Percentiles rank a stretch among this genome's conserved stretches.
Conservation (phyloP, 1,140 invertebrate genomes). For the Hirudo medicinalis region DNA sequence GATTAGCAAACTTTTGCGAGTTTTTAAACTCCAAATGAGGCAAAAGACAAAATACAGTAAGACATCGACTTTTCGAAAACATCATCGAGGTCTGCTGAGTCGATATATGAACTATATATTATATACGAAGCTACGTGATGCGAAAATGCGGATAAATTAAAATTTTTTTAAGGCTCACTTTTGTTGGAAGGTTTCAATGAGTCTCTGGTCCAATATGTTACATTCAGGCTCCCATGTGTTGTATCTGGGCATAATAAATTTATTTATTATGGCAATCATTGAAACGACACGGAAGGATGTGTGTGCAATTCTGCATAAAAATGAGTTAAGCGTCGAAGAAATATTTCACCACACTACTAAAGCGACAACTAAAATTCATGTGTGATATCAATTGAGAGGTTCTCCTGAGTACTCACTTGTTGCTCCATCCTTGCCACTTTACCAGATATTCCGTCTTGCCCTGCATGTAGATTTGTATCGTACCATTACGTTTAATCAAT, state of each 20-base stretch:
- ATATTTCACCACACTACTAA: not conserved
- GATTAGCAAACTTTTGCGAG: too few species aligned
- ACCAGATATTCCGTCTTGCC: constrained; percentile 83
- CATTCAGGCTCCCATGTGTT: constrained; percentile 95
- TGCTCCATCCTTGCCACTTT: constrained; percentile 95
- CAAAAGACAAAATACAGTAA: too few species aligned
- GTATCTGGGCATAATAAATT: constrained; percentile 51
- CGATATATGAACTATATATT: too few species aligned
- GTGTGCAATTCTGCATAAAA: not conserved
- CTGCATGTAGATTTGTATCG: constrained; percentile 43
- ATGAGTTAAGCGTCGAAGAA: not conserved
- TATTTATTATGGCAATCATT: not conserved
- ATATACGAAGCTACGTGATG: too few species aligned
- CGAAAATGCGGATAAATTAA: too few species aligned
- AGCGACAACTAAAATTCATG: not conserved
- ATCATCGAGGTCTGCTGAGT: not conserved
- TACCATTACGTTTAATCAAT: too few species aligned
- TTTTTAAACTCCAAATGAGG: too few species aligned
- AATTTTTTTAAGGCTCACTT: not conserved
- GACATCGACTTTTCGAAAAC: too few species aligned
- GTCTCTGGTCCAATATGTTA: constrained; percentile 78
- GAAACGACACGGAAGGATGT: not conserved
- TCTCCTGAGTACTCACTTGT: constrained; percentile 53
- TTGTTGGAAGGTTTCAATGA: constrained; percentile 65
- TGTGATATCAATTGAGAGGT: not conserved